phyloP scores from a whole-genome alignment of 2,888 invertebrate species.

The Drosophila picticornis region DNA sequence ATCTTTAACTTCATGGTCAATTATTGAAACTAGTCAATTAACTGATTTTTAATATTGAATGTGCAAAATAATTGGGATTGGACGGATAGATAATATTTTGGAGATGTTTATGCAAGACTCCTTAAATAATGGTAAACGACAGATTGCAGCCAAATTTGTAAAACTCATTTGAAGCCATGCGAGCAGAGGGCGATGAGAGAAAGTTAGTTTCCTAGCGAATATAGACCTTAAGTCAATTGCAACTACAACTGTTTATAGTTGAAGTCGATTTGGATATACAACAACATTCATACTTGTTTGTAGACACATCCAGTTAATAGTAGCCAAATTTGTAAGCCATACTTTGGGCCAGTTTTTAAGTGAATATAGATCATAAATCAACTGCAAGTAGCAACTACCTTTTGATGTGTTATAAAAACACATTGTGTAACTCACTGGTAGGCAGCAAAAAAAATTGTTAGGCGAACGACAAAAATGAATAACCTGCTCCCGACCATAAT shows the following conservation, averaged over 20 bases:
- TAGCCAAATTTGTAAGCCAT: neutral
- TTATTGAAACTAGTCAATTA: slow-evolving; percentile 5
- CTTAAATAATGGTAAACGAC: neutral
- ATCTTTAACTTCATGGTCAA: neutral
- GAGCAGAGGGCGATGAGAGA: neutral
- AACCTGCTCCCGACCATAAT: slow-evolving; percentile 6
- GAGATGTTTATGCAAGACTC: neutral
- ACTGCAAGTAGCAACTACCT: neutral
- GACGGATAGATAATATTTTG: neutral
- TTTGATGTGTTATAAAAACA: neutral
- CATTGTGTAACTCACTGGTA: neutral
- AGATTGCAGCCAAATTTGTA: neutral
- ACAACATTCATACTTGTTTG: neutral
- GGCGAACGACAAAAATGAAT: neutral
- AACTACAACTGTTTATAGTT: neutral
- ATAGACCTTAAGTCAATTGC: neutral
- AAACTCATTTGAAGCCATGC: neutral
- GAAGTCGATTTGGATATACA: neutral
- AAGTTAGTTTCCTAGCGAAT: neutral
- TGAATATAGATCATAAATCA: slow-evolving; percentile 1
- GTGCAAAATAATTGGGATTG: neutral
- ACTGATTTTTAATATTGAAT: neutral
- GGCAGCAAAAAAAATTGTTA: neutral
- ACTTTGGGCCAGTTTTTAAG: neutral
- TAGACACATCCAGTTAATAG: neutral